phyloP scores from a whole-genome alignment of 2,113 vertebrate genomes.

The Corvus hawaiiensis region DNA sequence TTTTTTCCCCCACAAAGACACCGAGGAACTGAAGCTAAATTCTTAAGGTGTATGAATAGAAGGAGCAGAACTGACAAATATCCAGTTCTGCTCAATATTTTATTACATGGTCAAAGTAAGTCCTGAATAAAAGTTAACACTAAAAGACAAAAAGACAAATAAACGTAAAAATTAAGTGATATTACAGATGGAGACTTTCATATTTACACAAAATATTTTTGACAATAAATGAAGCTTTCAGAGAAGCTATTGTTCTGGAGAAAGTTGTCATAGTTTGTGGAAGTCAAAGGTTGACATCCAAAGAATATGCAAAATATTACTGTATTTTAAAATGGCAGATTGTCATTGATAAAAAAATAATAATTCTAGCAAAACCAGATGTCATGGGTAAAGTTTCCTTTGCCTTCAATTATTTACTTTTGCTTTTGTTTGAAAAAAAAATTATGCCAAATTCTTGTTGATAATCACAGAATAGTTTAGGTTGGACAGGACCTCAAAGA shows the following conservation, averaged over 20 bases:
- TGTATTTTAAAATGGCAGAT: background rate
- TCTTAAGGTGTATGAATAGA: background rate
- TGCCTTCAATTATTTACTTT: background rate
- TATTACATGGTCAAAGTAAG: background rate
- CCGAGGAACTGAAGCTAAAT: background rate
- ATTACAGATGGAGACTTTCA: background rate
- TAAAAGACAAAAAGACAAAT: background rate
- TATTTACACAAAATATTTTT: background rate
- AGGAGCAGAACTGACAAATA: background rate
- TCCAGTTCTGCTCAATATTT: background rate
- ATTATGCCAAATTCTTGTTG: fast-evolving
- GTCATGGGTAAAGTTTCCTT: background rate
- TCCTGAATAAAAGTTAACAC: background rate
- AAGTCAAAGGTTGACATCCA: background rate
- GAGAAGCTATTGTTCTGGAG: background rate
- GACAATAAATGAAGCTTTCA: background rate
- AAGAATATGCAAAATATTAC: background rate
- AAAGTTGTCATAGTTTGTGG: background rate
- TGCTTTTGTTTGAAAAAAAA: background rate
- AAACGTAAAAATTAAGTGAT: background rate
- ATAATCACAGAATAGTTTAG: background rate
- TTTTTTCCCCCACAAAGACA: background rate
- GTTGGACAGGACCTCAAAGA: background rate
- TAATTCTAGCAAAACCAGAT: background rate
- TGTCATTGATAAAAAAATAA: background rate